Base-by-base conservation (phyloP, 2,888 invertebrate species). In the Sinopyrophorus schimmeli region DNA sequence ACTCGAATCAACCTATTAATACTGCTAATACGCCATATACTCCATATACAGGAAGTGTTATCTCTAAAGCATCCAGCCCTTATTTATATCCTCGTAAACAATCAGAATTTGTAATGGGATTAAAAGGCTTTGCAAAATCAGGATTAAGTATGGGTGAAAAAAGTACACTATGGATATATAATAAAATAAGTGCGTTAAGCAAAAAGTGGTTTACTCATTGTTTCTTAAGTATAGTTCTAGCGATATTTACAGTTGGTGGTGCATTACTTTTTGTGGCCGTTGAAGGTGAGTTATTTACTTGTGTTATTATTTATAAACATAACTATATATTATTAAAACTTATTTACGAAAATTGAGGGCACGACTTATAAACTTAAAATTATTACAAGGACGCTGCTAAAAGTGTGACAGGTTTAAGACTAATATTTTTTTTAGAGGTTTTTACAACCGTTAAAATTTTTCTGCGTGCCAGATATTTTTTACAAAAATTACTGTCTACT, bases 151-250 rank as follows among this genome's bases (percentile, higher is more conserved):
- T 84, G 21, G 92, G 92, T 49, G 92, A 92, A 72, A 90, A 89
- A 69, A 80, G 83, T 49, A 88, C 88, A 0, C 87, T 84, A 61
- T 89, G 87, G 81, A 74, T 89, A 53, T 89, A 89, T 68, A 84
- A 85, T 55, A 89, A 86, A 76, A 77, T 91, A 54, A 83, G 86
- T 65, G 75, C 81, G 42, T 82, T 84, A 76, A 92, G 91, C 1
- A 84, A 82, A 64, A 82, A 81, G 66, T 92, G 92, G 92, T 92
- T 93, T 68, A 92, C 92, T 23, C 92, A 93, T 73, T 82, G 91
- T 52, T 92, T 92, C 71, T 78, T 94, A 63, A 81, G 88, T 61
- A 68, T 89, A 60, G 83, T 92, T 60, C 80, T 94, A 51, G 74
- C 85, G 41, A 71, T 84, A 40, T 95, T 92, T 71, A 91, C 88